Evolutionary conservation across 2,888 invertebrate species (phyloP).

Genomic region (Pedicia rivosa): DNA sequence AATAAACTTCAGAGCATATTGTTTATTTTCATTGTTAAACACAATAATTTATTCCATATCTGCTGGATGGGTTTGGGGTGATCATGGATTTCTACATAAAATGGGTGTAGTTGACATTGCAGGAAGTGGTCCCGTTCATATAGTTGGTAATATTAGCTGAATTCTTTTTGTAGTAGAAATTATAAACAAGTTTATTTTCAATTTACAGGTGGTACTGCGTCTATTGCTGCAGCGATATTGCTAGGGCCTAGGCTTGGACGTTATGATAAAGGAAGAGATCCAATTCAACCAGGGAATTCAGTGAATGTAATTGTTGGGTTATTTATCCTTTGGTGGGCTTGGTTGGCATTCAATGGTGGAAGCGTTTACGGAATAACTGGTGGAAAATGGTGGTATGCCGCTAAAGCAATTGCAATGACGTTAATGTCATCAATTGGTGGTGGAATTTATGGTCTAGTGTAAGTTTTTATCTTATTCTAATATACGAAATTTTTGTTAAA

Average conservation of each 20-base stretch:
- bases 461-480: no score
- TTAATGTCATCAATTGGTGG: constrained; percentile 86
- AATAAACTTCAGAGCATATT: constrained; percentile 82
- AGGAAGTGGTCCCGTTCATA: constrained; percentile 80
- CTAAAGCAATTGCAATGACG: constrained; percentile 76
- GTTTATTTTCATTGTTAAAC: constrained; percentile 75
- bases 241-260: constrained; percentile 75
- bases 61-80: constrained; percentile 87
- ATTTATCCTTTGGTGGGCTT: constrained; percentile 93
- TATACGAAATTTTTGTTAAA: no score
- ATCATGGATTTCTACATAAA: constrained; percentile 68
- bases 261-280: constrained; percentile 58
- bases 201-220: constrained; percentile 54
- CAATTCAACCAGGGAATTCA: constrained; percentile 69
- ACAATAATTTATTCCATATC: constrained; percentile 84
- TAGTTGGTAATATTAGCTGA: no score
- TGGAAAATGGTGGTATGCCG: constrained; percentile 82
- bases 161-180: no score
- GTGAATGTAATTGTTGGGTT: constrained; percentile 85
- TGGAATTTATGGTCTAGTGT: constrained; percentile 42
- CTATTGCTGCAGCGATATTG: constrained; percentile 79
- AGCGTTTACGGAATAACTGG: constrained; percentile 67
- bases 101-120: constrained; percentile 86
- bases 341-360: constrained; percentile 91
- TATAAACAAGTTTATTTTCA: no score